Conservation (phyloP, 2,888 invertebrate genomes). For the Drosophila subquinaria region DNA sequence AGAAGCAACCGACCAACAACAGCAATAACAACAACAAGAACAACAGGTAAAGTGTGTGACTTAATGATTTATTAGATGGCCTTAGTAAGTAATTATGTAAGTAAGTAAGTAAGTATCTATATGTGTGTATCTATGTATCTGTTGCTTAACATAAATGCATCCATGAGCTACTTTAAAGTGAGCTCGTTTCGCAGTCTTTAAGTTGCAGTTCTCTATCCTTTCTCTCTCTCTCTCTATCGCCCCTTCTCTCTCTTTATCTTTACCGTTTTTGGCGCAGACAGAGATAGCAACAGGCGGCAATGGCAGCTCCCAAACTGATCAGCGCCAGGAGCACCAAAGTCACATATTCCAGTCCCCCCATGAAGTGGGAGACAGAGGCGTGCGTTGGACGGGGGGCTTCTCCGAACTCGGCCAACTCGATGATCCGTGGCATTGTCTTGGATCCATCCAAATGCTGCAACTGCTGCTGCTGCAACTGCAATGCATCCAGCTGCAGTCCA, state of each 20-base stretch:
- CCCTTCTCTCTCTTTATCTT: conserved; percentile 59
- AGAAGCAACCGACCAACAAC: conserved; percentile 33
- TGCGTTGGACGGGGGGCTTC: conserved; percentile 84
- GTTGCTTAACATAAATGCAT: conserved; percentile 27
- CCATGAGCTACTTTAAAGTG: conserved; percentile 35
- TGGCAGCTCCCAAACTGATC: conserved; percentile 92
- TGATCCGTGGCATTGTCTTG: conserved; percentile 89
- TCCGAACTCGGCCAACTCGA: conserved; percentile 87
- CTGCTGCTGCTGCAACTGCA: conserved; percentile 71
- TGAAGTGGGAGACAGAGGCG: conserved; percentile 74
- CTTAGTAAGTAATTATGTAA: conserved; percentile 28
- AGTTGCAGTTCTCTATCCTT: not conserved
- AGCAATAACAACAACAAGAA: conserved; percentile 47
- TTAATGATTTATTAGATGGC: conserved; percentile 63
- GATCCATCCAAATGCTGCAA: conserved; percentile 52
- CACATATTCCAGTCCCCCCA: conserved; percentile 92
- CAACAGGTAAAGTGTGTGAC: conserved; percentile 46
- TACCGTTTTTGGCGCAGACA: conserved; percentile 88
- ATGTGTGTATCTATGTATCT: conserved; percentile 10
- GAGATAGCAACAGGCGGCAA: conserved; percentile 92
- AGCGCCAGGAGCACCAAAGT: conserved; percentile 92
- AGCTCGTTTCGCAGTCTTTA: conserved; percentile 55
- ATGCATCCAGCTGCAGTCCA: conserved; percentile 75
- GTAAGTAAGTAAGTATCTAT: conserved; percentile 12
- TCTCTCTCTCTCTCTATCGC: not conserved